These are phyloP conservation scores for Nyctalus aviator DNA, from an alignment of 2,797 vertebrate genomes.

Conservation along the genomic window DNA sequence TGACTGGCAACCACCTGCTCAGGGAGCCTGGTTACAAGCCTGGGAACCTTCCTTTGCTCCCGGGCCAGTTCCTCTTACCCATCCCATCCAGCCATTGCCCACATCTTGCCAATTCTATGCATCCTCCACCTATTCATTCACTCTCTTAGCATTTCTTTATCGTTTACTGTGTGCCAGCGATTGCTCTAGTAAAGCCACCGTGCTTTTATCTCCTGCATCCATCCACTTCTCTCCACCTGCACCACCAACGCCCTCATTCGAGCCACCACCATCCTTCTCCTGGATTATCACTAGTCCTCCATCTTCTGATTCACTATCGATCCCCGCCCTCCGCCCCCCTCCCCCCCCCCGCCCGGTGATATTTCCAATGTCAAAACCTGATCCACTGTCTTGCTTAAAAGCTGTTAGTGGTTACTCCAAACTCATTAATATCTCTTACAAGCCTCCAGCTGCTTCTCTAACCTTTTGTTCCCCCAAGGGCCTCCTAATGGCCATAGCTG, in stretches of 20 bases:
- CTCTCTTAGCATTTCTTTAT: background rate
- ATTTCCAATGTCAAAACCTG: constrained; percentile 17
- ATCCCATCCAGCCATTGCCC: background rate
- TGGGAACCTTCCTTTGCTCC: background rate
- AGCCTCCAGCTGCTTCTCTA: background rate
- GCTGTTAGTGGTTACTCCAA: background rate
- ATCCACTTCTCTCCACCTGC: background rate
- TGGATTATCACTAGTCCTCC: background rate
- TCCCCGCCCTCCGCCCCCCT: background rate
- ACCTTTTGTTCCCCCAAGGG: background rate
- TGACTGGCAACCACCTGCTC: background rate
- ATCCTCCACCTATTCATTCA: background rate
- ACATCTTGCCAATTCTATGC: background rate
- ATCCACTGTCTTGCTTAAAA: background rate
- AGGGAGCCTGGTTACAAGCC: background rate
- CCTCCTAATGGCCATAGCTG: background rate
- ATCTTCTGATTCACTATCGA: background rate
- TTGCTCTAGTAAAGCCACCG: background rate
- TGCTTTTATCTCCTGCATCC: background rate
- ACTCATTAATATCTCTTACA: background rate
- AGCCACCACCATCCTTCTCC: background rate
- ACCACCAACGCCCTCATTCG: accelerated
- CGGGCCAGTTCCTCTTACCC: background rate
- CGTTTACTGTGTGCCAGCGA: background rate
- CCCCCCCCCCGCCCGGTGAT: background rate